Base-by-base conservation (phyloP, 2,113 vertebrate genomes). In the Hiodon tergisus region DNA sequence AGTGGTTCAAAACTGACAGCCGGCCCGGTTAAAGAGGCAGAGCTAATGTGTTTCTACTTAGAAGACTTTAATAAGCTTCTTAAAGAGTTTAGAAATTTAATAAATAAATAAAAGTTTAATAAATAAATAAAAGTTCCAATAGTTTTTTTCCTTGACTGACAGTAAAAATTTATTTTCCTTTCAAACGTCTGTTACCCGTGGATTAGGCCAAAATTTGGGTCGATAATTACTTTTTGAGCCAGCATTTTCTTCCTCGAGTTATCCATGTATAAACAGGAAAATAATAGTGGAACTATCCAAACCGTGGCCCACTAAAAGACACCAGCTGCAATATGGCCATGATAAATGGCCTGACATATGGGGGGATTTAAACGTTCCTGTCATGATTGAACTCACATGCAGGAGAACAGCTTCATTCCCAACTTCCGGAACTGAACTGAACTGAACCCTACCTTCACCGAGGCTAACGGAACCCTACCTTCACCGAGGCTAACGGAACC, bases 311-410 rank as follows among this genome's bases (percentile, higher is more conserved):
- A 78, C 81, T 86, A 88, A 87, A 87, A 83, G 79, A 61, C 60
- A 81, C 72, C 75, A 69, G 80, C 80, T 84, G 75, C 13, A 61
- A 69, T 78, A 77, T 72, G 66, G 79, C 68, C 78, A 78, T 81
- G 80, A 80, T 75, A 84, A 81, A 85, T 16, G 54, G 72, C 72
- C 76, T 83, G 11, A 63, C n/a, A 63, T 63, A 16, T 63, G 61
- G 61, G 74, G 79, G 82, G 81, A 82, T 76, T 80, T 83, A 76
- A 77, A 81, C 83, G 84, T 86, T 80, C 77, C 77, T 81, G 83
- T 84, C 77, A 78, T 87, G 84, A 89, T 85, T 86, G 85, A 89
- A 88, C 82, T 85, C 84, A 89, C 87, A 79, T 88, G 85, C 81
- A 79, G 77, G 62, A 55, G 61, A 85, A 84, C 81, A 81, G 78